These are phyloP conservation scores for Balaeniceps rex DNA, from an alignment of 2,113 vertebrate species.

Conservation along the genomic window DNA sequence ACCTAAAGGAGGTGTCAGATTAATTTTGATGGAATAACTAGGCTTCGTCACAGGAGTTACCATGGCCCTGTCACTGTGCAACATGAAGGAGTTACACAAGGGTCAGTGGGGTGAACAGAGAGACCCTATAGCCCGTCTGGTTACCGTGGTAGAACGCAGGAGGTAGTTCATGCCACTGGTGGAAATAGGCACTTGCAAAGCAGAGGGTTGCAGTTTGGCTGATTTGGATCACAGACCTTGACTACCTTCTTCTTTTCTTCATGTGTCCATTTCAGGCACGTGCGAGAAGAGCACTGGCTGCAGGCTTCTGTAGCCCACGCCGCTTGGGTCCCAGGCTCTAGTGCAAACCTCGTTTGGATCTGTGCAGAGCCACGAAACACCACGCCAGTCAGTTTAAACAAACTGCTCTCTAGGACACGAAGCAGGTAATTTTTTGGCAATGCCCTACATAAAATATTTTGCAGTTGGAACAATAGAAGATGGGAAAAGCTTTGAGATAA, in stretches of 20 bases:
- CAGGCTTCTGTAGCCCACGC: neutral
- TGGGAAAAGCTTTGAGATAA: neutral
- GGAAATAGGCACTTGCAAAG: neutral
- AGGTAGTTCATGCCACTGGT: neutral
- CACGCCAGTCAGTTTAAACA: fast-evolving
- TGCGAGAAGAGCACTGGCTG: neutral
- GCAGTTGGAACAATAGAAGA: neutral
- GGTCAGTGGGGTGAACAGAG: neutral
- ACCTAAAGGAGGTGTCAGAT: neutral
- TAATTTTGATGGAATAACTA: neutral
- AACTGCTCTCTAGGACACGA: neutral
- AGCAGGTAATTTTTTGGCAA: neutral
- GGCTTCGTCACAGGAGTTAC: neutral
- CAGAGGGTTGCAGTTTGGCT: fast-evolving
- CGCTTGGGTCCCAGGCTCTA: neutral
- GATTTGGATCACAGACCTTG: neutral
- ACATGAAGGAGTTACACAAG: neutral
- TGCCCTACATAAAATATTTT: neutral
- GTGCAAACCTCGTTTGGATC: neutral
- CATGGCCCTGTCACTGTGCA: neutral
- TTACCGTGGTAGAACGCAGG: fast-evolving
- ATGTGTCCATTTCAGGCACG: neutral
- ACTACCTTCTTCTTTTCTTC: neutral
- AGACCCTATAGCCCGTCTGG: neutral
- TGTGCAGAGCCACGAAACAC: neutral